These are phyloP conservation scores for Molossus alvarezi DNA, from an alignment of 2,797 vertebrate species.

Conservation along the genomic window DNA sequence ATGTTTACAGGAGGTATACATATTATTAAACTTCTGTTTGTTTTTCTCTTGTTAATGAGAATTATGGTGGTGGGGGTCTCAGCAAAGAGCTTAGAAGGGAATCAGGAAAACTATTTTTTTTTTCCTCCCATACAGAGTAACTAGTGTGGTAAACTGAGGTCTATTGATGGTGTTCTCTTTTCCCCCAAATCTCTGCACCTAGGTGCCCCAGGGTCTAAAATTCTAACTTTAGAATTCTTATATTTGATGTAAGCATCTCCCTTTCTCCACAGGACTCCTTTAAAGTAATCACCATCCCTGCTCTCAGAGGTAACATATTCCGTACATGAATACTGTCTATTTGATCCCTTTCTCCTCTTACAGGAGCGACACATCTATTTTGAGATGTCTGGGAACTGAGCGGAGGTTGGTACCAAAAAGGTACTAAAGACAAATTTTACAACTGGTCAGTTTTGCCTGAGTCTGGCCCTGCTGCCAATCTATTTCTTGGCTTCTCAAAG, in stretches of 20 bases:
- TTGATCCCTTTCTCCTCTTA: not conserved
- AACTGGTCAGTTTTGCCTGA: not conserved
- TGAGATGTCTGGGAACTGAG: not conserved
- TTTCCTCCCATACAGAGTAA: not conserved
- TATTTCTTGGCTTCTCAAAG: not conserved
- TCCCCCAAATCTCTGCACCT: not conserved
- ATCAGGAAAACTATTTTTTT: conserved; percentile 35
- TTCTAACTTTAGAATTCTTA: conserved; percentile 34
- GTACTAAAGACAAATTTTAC: not conserved
- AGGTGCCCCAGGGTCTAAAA: not conserved
- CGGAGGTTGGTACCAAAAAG: not conserved
- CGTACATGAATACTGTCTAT: not conserved
- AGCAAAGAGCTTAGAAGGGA: not conserved
- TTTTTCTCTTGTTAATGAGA: not conserved
- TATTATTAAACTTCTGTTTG: not conserved
- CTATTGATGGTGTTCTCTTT: not conserved
- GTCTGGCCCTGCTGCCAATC: not conserved
- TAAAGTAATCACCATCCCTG: not conserved
- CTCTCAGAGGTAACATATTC: not conserved
- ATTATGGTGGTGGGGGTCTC: not conserved
- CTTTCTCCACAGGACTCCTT: not conserved
- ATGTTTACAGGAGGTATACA: not conserved
- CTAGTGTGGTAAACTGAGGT: not conserved
- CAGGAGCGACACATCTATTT: not conserved
- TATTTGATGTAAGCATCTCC: conserved; percentile 14